These are phyloP conservation scores for Cerastoderma edule DNA, from an alignment of 2,888 invertebrate genomes.

Conservation along the genomic window DNA sequence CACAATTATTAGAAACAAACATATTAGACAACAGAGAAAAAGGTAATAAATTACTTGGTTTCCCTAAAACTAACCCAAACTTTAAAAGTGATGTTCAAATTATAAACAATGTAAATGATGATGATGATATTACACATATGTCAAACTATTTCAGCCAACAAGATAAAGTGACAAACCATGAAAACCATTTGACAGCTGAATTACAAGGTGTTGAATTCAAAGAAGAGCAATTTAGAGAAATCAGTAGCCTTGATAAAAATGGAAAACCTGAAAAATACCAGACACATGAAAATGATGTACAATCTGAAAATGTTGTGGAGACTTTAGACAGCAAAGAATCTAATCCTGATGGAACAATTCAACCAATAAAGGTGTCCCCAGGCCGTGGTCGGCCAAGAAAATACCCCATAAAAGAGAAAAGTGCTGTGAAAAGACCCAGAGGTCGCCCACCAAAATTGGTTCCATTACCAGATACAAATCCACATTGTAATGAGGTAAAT, in stretches of 20 bases:
- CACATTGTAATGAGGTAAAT: neutral
- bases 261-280: neutral
- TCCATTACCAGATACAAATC: neutral
- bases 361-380: neutral
- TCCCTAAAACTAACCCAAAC: neutral
- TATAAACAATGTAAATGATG: neutral
- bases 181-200: too few relatives aligned
- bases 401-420: neutral
- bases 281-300: neutral
- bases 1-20: neutral
- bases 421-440: neutral
- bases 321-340: too few relatives aligned
- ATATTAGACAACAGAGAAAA: neutral
- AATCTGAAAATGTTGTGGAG: neutral
- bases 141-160: conserved; percentile 2
- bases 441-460: neutral
- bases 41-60: conserved; percentile 3
- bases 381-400: conserved; percentile 5
- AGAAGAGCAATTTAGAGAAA: neutral
- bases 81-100: neutral
- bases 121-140: neutral
- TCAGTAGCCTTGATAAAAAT: neutral
- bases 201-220: too few relatives aligned
- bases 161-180: conserved; percentile 12
- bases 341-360: too few relatives aligned